Percentiles rank a stretch among this genome's conserved stretches.
These are phyloP conservation scores for Watsonalla cultraria DNA, from an alignment of 2,888 invertebrate genomes.

Conservation along the genomic window DNA sequence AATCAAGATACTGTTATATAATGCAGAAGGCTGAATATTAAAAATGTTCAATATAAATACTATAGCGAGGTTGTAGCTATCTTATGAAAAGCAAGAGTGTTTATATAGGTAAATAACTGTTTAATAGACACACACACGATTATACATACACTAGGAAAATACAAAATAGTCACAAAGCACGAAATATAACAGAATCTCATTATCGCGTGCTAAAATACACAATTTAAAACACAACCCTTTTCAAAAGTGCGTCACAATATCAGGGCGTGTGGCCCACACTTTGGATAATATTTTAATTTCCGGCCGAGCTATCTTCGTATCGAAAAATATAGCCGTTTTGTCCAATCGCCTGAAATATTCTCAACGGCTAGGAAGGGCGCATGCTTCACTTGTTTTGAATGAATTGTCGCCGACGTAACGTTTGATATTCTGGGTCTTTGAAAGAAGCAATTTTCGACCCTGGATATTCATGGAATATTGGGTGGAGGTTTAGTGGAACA, in stretches of 20 bases:
- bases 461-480: background rate
- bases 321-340: constrained; percentile 14
- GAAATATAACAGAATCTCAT: no score
- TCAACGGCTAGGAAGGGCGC: constrained; percentile 5
- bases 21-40: no score
- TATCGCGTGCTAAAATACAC: no score
- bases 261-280: constrained; percentile 10
- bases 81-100: no score
- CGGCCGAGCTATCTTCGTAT: constrained; percentile 17
- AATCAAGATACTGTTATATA: no score
- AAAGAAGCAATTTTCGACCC: no score
- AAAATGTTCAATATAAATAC: no score
- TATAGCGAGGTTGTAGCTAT: no score
- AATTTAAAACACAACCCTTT: background rate
- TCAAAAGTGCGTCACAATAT: background rate
- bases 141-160: no score
- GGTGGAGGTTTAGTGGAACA: background rate
- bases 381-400: background rate
- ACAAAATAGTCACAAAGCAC: no score
- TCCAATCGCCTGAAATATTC: constrained; percentile 6
- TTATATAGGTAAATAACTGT: no score
- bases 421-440: background rate
- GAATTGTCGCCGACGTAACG: background rate
- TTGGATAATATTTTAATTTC: constrained; percentile 39
- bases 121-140: no score